Evolutionary conservation across 2,113 vertebrate species (phyloP).

Genomic region (Leiothrix lutea): DNA sequence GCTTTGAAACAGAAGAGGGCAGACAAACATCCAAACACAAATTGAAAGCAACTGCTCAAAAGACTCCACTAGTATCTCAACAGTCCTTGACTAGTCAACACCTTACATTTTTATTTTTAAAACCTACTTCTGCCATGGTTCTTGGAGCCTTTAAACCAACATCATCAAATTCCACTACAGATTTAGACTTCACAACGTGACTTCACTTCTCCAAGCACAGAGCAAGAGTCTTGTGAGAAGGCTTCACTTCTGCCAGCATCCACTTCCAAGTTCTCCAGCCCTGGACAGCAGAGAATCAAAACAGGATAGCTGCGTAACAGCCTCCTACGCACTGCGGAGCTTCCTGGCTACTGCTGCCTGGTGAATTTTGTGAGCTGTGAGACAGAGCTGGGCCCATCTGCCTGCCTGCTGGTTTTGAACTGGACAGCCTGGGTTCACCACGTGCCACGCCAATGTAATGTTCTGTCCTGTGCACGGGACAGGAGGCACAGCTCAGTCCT

Average conservation of each 20-base stretch:
- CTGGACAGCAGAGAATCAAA: background rate
- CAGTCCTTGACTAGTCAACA: background rate
- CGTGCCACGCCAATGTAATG: fast-evolving
- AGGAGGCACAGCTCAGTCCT: background rate
- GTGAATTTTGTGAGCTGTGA: background rate
- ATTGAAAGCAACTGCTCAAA: conserved; percentile 22
- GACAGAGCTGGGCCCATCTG: background rate
- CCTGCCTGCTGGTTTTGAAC: background rate
- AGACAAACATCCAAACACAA: conserved; percentile 3
- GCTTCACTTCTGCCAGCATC: conserved; percentile 2
- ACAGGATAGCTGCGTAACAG: background rate
- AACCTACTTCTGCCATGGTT: background rate
- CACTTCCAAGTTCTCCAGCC: conserved; percentile 26
- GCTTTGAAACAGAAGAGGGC: conserved; percentile 9
- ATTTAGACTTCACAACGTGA: conserved; percentile 48
- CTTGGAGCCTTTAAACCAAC: conserved; percentile 1
- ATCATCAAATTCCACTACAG: background rate
- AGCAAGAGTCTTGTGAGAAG: conserved; percentile 57
- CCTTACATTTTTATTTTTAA: background rate
- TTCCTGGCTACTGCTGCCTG: background rate
- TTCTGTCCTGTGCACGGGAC: fast-evolving
- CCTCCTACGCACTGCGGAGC: background rate
- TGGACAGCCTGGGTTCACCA: background rate
- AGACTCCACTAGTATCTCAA: background rate
- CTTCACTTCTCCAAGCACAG: conserved; percentile 36